Evolutionary conservation across 2,888 invertebrate species (phyloP), one percentile per base, ranked within the genome.

Genomic region (Pammene aurita): DNA sequence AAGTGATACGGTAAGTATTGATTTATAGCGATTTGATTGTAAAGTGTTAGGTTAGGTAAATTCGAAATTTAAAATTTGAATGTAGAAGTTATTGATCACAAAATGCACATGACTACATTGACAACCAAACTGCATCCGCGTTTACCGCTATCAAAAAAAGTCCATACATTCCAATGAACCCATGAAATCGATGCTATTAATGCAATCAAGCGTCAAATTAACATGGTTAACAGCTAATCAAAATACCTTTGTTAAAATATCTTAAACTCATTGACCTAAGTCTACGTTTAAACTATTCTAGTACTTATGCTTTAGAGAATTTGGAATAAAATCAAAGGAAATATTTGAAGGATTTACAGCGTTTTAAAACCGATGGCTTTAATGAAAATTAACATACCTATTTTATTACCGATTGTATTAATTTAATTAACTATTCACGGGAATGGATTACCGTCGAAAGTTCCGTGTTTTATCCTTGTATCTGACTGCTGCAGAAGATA

Each of bases 391-490:
- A 61, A 38, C 26, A 26, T 50, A 50, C 16, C n/a, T 38, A 38
- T 62, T 50, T 61, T 52, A 62, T 62, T 41, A 18, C 50, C 13
- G 41, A 50, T 50, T 16, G 13, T 50, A 58, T 48, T 14, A 34
- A 34, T 61, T 61, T 61, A 13, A 61, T 61, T 50, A 38, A 50
- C 13, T 84, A 80, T 79, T 85, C n/a, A 79, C 76, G 78, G 9
- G 18, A 57, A 44, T 44, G 26, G n/a, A 42, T 57, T 58, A 26
- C n/a, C n/a, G n/a, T 10, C 6, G 7, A 58, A 38, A 14, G 38
- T 46, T 46, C 9, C 9, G 46, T 46, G 10, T 44, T 44, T 5
- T 14, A 14, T 14, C 0, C 1, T 42, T 42, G 13, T 1, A 42
- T 4, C 10, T 42, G 10, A 11, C 10, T 9, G 7, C 10, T 10